Base-by-base conservation (phyloP, 2,113 vertebrate genomes). In the Pyxicephalus adspersus region DNA sequence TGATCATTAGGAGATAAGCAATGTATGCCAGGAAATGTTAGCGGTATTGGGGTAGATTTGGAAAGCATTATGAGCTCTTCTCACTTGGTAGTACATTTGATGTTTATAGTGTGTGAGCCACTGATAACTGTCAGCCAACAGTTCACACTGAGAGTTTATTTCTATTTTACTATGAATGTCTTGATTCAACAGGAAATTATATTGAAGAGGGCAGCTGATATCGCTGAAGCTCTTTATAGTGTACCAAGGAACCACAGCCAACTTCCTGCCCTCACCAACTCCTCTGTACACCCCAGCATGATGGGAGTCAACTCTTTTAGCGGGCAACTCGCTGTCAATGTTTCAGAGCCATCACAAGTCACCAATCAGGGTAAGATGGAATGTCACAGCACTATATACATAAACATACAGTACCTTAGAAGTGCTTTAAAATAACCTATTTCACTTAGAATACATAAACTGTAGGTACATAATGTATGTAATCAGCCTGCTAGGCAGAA, bases 271-370 rank as follows among this genome's bases (percentile, higher is more conserved):
- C 95, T 96, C 50, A 89, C 92, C 73, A 96, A 96, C 89, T 94
- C 93, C 60, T 95, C 97, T 0, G 94, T 96, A 84, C 98, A 99
- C 18, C 89, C 92, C 0, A 94, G 96, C 64, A 98, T 98, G 96
- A 99, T 98, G 96, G 96, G 95, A 1, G 97, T 98, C 81, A 98
- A 98, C 81, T 98, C 97, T 83, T 99, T 99, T 88, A 94, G 95
- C 0, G 96, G 98, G 83, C 98, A 99, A 85, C 93, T 98, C 84
- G 96, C 97, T 0, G 97, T 99, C 87, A 99, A 98, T 3, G 96
- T 99, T 72, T 95, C 98, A 0, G 98, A 99, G 85, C 89, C 96
- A 16, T 89, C 96, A 19, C 97, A 97, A 89, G 94, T 91, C 88
- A 93, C 93, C 88, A 97, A 96, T 87, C 98, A 98, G 92, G 97